Percentiles rank a stretch among this genome's conserved stretches.
phyloP scores from a whole-genome alignment of 1,140 invertebrate species.

The Dendroctonus valens region DNA sequence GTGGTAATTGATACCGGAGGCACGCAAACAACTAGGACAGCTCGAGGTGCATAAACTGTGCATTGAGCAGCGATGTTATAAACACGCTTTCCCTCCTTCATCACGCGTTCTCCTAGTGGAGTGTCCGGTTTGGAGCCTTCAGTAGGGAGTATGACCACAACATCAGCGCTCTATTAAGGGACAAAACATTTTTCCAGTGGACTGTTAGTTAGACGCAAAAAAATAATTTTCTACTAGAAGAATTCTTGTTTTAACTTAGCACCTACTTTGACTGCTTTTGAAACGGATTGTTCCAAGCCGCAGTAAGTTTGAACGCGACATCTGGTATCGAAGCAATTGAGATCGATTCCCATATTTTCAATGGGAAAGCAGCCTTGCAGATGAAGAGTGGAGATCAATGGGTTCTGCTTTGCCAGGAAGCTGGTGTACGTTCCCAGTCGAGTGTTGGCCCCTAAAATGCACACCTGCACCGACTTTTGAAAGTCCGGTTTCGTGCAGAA shows the following conservation, averaged over 20 bases:
- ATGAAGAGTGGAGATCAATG: constrained; percentile 42
- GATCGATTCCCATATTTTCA: constrained; percentile 39
- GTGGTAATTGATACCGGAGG: constrained; percentile 42
- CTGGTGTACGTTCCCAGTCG: constrained; percentile 38
- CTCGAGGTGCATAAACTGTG: constrained; percentile 41
- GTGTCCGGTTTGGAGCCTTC: constrained; percentile 28
- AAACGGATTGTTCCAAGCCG: constrained; percentile 33
- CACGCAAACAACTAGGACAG: constrained; percentile 41
- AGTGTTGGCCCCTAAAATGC: constrained; percentile 42
- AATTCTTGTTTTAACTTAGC: too few species aligned
- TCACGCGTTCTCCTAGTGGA: constrained; percentile 32
- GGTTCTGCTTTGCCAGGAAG: constrained; percentile 46
- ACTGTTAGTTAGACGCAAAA: too few species aligned
- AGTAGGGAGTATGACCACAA: constrained; percentile 40
- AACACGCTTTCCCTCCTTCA: constrained; percentile 41
- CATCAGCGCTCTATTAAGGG: constrained; percentile 45
- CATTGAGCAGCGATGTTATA: constrained; percentile 39
- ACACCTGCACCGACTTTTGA: constrained; percentile 39
- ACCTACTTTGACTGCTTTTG: constrained; percentile 37
- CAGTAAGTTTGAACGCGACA: constrained; percentile 37
- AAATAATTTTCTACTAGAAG: too few species aligned
- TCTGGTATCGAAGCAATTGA: constrained; percentile 44
- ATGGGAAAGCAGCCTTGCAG: constrained; percentile 39
- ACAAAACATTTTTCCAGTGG: background rate
- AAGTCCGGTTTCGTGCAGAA: constrained; percentile 10